Conservation (phyloP, 2,888 invertebrate species). For the Pegoplata infirma region DNA sequence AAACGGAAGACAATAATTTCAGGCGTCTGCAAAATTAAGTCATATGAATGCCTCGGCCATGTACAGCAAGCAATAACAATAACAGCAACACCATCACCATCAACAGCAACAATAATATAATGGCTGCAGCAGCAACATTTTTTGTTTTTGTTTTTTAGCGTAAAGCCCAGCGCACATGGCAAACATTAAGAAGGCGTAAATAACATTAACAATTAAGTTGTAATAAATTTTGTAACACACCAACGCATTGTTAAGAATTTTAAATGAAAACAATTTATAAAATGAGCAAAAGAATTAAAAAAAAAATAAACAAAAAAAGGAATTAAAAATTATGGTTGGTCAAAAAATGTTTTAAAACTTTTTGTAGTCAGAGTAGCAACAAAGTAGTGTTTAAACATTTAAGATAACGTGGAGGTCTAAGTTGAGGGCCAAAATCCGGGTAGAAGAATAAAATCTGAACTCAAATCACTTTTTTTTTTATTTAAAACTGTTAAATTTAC, state of each 20-base stretch:
- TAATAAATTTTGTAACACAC: slow-evolving; percentile 64
- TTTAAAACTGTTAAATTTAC: too few species aligned
- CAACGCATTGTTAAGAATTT: slow-evolving; percentile 63
- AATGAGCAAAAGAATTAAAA: slow-evolving; percentile 23
- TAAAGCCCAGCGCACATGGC: too few species aligned
- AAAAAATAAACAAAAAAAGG: background rate
- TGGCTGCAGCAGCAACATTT: background rate
- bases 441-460: too few species aligned
- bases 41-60: slow-evolving; percentile 45
- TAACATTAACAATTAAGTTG: slow-evolving; percentile 66
- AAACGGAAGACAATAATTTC: slow-evolving; percentile 60
- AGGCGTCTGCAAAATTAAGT: slow-evolving; percentile 59
- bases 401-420: too few species aligned
- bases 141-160: background rate
- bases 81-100: slow-evolving; percentile 28
- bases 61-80: slow-evolving; percentile 33
- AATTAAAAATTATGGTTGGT: background rate
- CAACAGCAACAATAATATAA: slow-evolving; percentile 43
- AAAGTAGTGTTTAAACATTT: too few species aligned
- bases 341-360: too few species aligned
- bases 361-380: too few species aligned
- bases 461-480: too few species aligned
- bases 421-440: too few species aligned
- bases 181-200: slow-evolving; percentile 61
- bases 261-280: slow-evolving; percentile 58